Conservation (phyloP, 1,140 invertebrate genomes). For the Diorhabda carinulata region DNA sequence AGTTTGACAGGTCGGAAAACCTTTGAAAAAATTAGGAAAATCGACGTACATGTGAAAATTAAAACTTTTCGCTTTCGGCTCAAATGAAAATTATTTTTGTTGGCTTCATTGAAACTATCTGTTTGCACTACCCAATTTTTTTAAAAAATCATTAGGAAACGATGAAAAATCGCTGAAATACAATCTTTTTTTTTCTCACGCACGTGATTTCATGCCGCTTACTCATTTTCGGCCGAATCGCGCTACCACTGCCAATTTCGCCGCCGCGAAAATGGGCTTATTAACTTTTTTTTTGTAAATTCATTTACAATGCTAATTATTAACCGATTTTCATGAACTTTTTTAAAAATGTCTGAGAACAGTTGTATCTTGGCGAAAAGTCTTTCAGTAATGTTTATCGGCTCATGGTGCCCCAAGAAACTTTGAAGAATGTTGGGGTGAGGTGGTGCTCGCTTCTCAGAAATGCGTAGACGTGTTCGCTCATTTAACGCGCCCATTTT, state of each 20-base stretch:
- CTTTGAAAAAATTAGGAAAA: not conserved
- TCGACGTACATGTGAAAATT: constrained; percentile 4
- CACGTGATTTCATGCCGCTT: constrained; percentile 1
- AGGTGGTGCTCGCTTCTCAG: too few species aligned
- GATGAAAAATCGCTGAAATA: constrained; percentile 1
- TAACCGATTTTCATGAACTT: constrained; percentile 4
- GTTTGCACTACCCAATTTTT: not conserved
- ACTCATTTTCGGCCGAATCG: constrained; percentile 5
- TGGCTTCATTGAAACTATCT: too few species aligned
- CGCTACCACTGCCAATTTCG: not conserved
- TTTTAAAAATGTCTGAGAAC: constrained; percentile 5
- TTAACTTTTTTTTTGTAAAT: not conserved
- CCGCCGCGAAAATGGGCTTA: constrained; percentile 1
- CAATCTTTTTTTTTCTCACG: too few species aligned
- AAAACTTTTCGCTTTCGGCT: not conserved
- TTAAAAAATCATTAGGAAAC: not conserved
- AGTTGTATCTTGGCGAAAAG: constrained; percentile 6
- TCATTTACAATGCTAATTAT: not conserved
- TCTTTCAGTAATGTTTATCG: not conserved
- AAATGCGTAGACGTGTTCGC: too few species aligned
- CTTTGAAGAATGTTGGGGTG: too few species aligned
- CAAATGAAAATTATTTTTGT: too few species aligned
- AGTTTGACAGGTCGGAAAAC: too few species aligned
- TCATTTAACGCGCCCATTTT: too few species aligned
- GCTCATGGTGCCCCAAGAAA: too few species aligned